Evolutionary conservation across 2,888 invertebrate genomes (phyloP).

Genomic region (Itoplectis maculator): DNA sequence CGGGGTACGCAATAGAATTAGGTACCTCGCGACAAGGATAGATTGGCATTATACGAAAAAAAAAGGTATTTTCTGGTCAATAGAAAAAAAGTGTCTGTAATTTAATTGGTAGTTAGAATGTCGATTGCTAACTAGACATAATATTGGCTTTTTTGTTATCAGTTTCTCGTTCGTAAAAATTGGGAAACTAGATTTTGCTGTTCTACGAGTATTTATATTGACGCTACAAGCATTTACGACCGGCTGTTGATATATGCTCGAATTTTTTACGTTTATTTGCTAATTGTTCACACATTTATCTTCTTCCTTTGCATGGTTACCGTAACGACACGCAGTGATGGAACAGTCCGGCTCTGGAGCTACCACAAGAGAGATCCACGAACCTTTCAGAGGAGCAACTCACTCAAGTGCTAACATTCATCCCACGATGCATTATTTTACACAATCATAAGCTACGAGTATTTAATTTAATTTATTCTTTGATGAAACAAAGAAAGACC

Average conservation of each 20-base stretch:
- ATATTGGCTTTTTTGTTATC: background rate
- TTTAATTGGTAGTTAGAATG: background rate
- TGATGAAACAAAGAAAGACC: conserved; percentile 29
- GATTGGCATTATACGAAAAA: background rate
- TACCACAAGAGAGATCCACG: conserved; percentile 81
- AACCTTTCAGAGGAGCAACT: conserved; percentile 83
- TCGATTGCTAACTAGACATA: background rate
- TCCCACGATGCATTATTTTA: conserved; percentile 28
- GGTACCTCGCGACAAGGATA: background rate
- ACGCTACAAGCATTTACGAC: conserved; percentile 26
- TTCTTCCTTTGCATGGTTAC: conserved; percentile 84
- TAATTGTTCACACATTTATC: conserved; percentile 67
- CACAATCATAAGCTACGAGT: conserved; percentile 50
- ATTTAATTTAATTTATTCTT: conserved; percentile 61
- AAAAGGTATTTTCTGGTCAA: background rate
- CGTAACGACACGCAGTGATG: conserved; percentile 81
- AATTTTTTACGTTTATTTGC: conserved; percentile 28
- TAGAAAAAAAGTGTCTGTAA: background rate
- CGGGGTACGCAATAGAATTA: background rate
- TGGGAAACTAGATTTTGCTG: background rate
- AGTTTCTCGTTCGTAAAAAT: background rate
- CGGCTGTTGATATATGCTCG: background rate
- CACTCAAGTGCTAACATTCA: conserved; percentile 81
- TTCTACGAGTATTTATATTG: background rate
- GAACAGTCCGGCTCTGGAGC: conserved; percentile 82